Base-by-base conservation (phyloP, 2,888 invertebrate genomes). In the Crepidodera aurea region DNA sequence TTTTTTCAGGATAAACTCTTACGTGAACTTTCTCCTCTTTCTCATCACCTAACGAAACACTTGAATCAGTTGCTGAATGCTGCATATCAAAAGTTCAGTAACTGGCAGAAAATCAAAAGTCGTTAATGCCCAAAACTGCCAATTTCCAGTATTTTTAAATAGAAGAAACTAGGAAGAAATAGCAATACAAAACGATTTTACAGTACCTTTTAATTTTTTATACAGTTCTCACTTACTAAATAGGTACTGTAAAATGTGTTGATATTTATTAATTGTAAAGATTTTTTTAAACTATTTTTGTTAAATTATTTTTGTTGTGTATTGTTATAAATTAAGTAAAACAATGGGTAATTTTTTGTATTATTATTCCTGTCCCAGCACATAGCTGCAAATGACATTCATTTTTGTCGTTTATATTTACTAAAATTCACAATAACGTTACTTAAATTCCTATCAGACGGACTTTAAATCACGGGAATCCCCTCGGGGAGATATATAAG, bases 21-120 rank as follows among this genome's bases (percentile, higher is more conserved):
- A 69, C 86, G 92, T 53, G 93, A 94, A 70, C 84, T 92, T 34
- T 91, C 93, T 1, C 92, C 93, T 0, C 80, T 93, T 67, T 91
- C 92, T 65, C 89, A 91, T 57, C 88, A 92, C 34, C 81, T 94
- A 32, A 93, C 93, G 5, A 88, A 88, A 79, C 96, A 97, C 79
- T 85, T 96, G 77, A 93, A 95, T 81, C 91, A 92, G 77, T 86
- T 96, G 81, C 84, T 97, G 69, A 90, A 91, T 77, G 88, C 92
- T 0, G 94, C 96, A 8, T 93, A 91, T 79, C 86, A 89, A 65
- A 96, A 95, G 77, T 96, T 90, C 83, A 90, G 87, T 40, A 84
- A 90, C 50, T 96, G 96, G 96, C 94, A 94, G 55, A 81, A 81
- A 69, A 71, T 81, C 25, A 81, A 81, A 67, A 74, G 75, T 57